Conservation (phyloP, 37 sponge, comb jelly and placozoan species). For the Spongilla lacustris region DNA sequence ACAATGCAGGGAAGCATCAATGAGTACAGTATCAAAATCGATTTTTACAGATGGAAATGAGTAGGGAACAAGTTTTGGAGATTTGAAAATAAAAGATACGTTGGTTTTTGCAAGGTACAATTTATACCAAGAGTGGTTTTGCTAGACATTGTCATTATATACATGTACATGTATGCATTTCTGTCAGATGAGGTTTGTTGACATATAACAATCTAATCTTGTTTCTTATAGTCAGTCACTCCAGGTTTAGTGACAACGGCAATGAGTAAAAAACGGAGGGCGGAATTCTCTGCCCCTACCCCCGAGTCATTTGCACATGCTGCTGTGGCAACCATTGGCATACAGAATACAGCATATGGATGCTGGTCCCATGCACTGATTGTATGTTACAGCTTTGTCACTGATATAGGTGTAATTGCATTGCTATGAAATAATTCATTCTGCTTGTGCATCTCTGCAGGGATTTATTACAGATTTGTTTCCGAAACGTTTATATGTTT, state of each 20-base stretch:
- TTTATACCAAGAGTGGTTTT: too few relatives aligned
- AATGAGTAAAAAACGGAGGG: conserved; percentile 29
- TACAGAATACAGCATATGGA: conserved; percentile 34
- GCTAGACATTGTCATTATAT: too few relatives aligned
- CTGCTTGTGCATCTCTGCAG: neutral
- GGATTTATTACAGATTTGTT: neutral
- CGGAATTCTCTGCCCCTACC: conserved; percentile 18
- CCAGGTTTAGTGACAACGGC: conserved; percentile 61
- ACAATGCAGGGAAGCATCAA: too few relatives aligned
- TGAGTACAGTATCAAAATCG: too few relatives aligned
- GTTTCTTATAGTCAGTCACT: conserved; percentile 33
- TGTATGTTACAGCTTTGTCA: conserved; percentile 9
- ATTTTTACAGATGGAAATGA: too few relatives aligned
- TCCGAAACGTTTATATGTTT: neutral
- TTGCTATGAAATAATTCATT: neutral
- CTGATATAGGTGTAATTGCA: neutral
- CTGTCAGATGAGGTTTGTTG: too few relatives aligned
- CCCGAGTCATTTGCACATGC: conserved; percentile 21
- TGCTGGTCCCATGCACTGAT: conserved; percentile 49
- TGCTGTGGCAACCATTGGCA: conserved; percentile 72
- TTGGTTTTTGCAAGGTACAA: too few relatives aligned
- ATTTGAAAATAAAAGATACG: too few relatives aligned
- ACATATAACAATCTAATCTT: too few relatives aligned
- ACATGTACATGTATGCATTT: too few relatives aligned
- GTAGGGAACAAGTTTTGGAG: too few relatives aligned